Evolutionary conservation across 2,888 invertebrate genomes (phyloP).

Genomic region (Leptopilina drosophilae): DNA sequence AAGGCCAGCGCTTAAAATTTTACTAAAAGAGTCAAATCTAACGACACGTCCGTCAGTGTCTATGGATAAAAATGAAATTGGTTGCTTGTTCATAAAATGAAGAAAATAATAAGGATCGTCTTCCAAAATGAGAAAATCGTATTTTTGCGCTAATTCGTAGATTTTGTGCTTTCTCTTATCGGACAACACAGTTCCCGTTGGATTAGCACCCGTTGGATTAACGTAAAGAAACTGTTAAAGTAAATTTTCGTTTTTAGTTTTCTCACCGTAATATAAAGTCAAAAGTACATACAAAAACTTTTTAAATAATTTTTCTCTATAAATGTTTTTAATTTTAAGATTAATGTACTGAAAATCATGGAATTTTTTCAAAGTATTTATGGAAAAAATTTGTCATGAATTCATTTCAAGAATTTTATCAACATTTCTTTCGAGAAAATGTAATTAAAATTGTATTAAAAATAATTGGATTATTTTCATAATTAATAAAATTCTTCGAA

Average conservation of each 20-base stretch:
- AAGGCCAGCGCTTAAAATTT: conserved; percentile 84
- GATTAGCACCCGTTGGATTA: conserved; percentile 88
- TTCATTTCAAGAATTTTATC: too few relatives aligned
- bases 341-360: too few relatives aligned
- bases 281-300: too few relatives aligned
- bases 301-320: too few relatives aligned
- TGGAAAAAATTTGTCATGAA: too few relatives aligned
- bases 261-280: too few relatives aligned
- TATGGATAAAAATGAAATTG: conserved; percentile 84
- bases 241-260: conserved; percentile 28
- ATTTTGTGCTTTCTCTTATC: conserved; percentile 82
- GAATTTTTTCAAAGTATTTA: too few relatives aligned
- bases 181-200: conserved; percentile 84
- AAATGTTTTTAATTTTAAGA: too few relatives aligned
- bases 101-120: conserved; percentile 90
- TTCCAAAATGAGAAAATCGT: conserved; percentile 87
- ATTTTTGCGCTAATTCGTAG: conserved; percentile 85
- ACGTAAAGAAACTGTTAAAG: conserved; percentile 85
- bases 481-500: too few relatives aligned
- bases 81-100: conserved; percentile 81
- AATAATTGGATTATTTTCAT: too few relatives aligned
- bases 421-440: too few relatives aligned
- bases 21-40: conserved; percentile 87
- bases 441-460: too few relatives aligned
- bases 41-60: conserved; percentile 87